Conservation (phyloP, 1,140 invertebrate genomes). For the Uloborus diversus region DNA sequence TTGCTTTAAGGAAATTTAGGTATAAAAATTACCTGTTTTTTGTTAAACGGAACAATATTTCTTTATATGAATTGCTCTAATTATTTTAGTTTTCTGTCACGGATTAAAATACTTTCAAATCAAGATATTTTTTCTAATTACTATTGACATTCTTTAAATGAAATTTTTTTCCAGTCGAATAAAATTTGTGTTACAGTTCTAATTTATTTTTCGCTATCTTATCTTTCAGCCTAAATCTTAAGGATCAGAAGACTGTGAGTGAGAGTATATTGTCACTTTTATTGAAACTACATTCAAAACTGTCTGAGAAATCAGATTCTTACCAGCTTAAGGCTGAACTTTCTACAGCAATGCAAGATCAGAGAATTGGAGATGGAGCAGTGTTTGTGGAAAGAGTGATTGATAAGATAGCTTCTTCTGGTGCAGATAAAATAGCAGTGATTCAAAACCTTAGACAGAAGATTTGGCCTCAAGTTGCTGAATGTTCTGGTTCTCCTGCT, state of each 20-base stretch:
- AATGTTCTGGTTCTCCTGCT: conserved; percentile 5
- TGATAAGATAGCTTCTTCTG: conserved; percentile 62
- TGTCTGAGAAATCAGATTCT: conserved; percentile 83
- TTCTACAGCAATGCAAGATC: conserved; percentile 58
- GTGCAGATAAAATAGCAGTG: neutral
- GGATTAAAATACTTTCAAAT: no score
- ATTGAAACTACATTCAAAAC: conserved; percentile 90
- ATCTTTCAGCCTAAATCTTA: no score
- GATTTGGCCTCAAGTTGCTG: conserved; percentile 47
- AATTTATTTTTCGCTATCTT: no score
- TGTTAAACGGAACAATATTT: no score
- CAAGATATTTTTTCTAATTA: no score
- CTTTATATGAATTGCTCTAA: no score
- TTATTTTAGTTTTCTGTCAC: no score
- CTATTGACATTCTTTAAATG: no score
- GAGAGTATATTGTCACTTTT: conserved; percentile 93
- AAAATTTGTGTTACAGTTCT: no score
- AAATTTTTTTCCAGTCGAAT: no score
- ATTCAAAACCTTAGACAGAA: conserved; percentile 35
- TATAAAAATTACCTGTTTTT: no score
- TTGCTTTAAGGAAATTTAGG: no score
- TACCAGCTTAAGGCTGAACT: conserved; percentile 68
- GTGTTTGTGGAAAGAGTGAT: conserved; percentile 82
- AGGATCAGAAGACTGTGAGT: conserved; percentile 67
- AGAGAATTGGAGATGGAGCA: conserved; percentile 85